Evolutionary conservation across 1,140 invertebrate species (phyloP).

Genomic region (Apocrypta bakeri): DNA sequence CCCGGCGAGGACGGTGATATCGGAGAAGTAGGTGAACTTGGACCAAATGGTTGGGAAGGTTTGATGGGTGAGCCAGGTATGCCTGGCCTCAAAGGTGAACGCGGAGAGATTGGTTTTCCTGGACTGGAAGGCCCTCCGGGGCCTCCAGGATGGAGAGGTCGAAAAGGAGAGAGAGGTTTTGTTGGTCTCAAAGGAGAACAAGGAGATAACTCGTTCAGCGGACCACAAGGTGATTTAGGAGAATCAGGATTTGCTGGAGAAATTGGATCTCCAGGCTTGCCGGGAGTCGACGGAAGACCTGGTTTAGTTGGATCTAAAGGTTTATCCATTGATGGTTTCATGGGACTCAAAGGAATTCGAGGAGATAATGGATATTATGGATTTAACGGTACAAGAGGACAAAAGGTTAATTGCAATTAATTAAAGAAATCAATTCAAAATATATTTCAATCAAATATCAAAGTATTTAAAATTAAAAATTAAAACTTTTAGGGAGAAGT

Average conservation of each 20-base stretch:
- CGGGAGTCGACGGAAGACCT: slow-evolving; percentile 72
- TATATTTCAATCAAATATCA: neutral
- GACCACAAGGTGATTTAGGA: slow-evolving; percentile 80
- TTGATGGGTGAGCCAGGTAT: slow-evolving; percentile 74
- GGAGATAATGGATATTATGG: slow-evolving; percentile 74
- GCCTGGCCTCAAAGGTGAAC: slow-evolving; percentile 77
- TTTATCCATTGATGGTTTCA: slow-evolving; percentile 59
- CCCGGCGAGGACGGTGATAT: slow-evolving; percentile 76
- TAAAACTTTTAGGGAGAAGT: slow-evolving; percentile 66
- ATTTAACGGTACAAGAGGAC: slow-evolving; percentile 69
- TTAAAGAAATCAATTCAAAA: neutral
- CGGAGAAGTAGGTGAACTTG: slow-evolving; percentile 74
- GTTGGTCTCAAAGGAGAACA: slow-evolving; percentile 67
- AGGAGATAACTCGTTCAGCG: slow-evolving; percentile 77
- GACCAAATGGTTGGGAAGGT: slow-evolving; percentile 72
- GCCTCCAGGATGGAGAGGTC: slow-evolving; percentile 69
- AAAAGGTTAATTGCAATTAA: slow-evolving; percentile 62
- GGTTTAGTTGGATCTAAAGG: slow-evolving; percentile 76
- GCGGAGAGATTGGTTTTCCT: slow-evolving; percentile 73
- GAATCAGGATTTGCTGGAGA: slow-evolving; percentile 73
- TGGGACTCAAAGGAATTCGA: slow-evolving; percentile 68
- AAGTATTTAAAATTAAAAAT: neutral
- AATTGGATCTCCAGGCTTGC: slow-evolving; percentile 72
- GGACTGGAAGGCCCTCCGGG: slow-evolving; percentile 74
- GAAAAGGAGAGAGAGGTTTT: slow-evolving; percentile 68